Percentiles rank a stretch among this genome's conserved stretches.
Conservation (phyloP, 2,888 invertebrate species). For the Ectropis crepuscularia region DNA sequence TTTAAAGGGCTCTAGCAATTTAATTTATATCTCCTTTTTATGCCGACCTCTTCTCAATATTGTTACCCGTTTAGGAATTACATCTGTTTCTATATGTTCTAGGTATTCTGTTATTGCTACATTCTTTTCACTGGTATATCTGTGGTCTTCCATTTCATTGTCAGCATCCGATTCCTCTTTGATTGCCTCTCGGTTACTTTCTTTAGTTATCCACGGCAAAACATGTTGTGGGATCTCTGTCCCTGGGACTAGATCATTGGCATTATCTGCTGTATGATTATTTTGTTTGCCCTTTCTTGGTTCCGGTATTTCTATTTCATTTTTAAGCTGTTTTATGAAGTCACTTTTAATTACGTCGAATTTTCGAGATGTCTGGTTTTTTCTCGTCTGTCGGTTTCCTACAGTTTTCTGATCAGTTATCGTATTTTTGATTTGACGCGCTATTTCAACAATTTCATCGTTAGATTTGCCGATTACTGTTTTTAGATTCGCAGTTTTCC, state of each 20-base stretch:
- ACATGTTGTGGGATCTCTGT: neutral
- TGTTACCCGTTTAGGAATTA: neutral
- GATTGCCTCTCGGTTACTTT: neutral
- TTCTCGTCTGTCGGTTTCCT: neutral
- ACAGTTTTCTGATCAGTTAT: neutral
- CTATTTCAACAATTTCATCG: slow-evolving; percentile 5
- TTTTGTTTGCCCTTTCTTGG: neutral
- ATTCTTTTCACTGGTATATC: slow-evolving; percentile 2
- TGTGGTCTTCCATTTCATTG: neutral
- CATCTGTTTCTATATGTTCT: neutral
- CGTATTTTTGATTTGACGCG: slow-evolving; percentile 8
- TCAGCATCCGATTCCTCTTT: neutral
- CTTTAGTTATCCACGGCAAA: neutral
- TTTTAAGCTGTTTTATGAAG: neutral
- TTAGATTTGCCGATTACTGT: neutral
- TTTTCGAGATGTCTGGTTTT: neutral
- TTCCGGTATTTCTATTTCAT: slow-evolving; percentile 2
- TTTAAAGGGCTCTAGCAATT: too few relatives aligned
- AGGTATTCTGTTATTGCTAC: neutral
- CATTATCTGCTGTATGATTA: neutral
- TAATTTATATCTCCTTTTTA: neutral
- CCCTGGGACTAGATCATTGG: neutral
- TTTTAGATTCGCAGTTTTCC: neutral
- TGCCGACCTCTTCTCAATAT: slow-evolving; percentile 3
- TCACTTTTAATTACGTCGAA: slow-evolving; percentile 1